Base-by-base conservation (phyloP, 2,113 vertebrate species). In the Oryzias melastigma region DNA sequence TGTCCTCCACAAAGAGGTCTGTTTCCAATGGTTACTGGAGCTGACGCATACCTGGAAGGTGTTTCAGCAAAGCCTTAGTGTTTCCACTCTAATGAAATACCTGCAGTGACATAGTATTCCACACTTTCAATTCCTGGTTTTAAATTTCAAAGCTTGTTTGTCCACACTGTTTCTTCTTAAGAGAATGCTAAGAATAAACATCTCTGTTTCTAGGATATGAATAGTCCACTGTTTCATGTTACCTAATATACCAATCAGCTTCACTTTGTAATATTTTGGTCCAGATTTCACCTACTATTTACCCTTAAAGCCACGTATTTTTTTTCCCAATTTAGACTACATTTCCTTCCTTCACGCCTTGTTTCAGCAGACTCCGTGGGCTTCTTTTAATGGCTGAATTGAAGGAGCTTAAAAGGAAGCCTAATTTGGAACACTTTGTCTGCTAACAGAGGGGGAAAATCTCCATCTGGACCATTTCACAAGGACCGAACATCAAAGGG, bases 131-230 rank as follows among this genome's bases (percentile, higher is more conserved):
- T 58, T 58, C 71, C 53, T 25, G 13, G 53, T 22, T 1, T 22
- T 54, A 35, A 72, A 35, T 51, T 45, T 24, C 52, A 45, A 51
- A 43, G 41, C 41, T 78, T 68, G 73, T 82, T 63, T 35, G 43
- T 63, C 42, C 7, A 14, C 55, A 62, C 58, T 59, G n/a, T 12
- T 6, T 35, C n/a, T 4, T 59, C 64, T 61, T 59, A 76, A 64
- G 4, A 14, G 46, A 43, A 67, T 45, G 62, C 58, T 57, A 83
- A 80, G 73, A 77, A 66, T 68, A 66, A 75, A 75, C 41, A 55
- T 69, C 70, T 79, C 59, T 74, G 58, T 81, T 80, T 84, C 62
- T 45, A 53, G 76, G 58, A 80, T 25, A 52, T 20, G 47, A 55
- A 75, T 69, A 79, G 35, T 35, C 12, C 25, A 27, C 25, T 7